A percentile compares a stretch with the other conserved stretches of the same genome.
Evolutionary conservation across 2,888 invertebrate species (phyloP).

Genomic region (Busseola fusca): DNA sequence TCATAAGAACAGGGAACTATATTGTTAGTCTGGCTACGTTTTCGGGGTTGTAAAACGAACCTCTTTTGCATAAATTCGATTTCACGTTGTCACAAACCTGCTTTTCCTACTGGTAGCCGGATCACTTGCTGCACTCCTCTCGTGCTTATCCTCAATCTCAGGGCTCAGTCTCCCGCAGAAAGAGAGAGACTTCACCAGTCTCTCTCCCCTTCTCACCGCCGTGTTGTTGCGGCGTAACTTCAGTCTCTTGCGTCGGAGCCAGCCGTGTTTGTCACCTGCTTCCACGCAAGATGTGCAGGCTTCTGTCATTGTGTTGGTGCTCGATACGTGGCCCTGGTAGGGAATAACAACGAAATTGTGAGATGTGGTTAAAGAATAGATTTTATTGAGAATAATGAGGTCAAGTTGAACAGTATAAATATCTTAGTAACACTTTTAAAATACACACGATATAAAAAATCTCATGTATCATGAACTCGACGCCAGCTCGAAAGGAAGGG

Average conservation of each 20-base stretch:
- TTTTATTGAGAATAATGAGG: too few relatives aligned
- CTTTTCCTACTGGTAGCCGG: constrained; percentile 89
- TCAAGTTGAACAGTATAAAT: not conserved
- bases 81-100: constrained; percentile 71
- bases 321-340: constrained; percentile 84
- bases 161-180: constrained; percentile 91
- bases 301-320: constrained; percentile 88
- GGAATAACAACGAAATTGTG: not conserved
- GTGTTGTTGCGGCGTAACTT: constrained; percentile 78
- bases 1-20: too few relatives aligned
- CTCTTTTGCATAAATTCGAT: too few relatives aligned
- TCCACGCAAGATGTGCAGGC: constrained; percentile 87
- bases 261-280: constrained; percentile 84
- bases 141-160: constrained; percentile 89
- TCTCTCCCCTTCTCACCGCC: constrained; percentile 76
- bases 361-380: not conserved
- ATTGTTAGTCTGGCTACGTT: too few relatives aligned
- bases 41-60: too few relatives aligned
- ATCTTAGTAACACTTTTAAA: not conserved
- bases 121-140: constrained; percentile 90
- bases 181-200: constrained; percentile 92
- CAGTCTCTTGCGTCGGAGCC: constrained; percentile 82
- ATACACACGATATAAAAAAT: not conserved
- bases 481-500: too few relatives aligned
- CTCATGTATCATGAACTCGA: too few relatives aligned